Evolutionary conservation across 2,888 invertebrate species (phyloP).

Genomic region (Myathropa florea): DNA sequence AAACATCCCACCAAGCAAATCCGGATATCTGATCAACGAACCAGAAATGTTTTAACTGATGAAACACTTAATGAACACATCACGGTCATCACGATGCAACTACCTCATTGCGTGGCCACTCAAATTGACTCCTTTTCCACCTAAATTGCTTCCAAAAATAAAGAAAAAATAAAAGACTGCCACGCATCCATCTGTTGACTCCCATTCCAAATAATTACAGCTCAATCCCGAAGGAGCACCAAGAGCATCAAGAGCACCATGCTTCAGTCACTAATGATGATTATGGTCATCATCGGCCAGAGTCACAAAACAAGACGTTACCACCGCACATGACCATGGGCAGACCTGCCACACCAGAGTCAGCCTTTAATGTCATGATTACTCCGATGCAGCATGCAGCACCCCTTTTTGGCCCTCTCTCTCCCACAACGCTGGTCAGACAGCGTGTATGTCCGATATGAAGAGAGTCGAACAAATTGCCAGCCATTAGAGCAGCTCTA

Average conservation of each 20-base stretch:
- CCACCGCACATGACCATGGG: slow-evolving; percentile 47
- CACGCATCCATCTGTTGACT: slow-evolving; percentile 62
- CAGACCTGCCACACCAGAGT: slow-evolving; percentile 1
- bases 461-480: slow-evolving; percentile 60
- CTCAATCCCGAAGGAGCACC: slow-evolving; percentile 47
- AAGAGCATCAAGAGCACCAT: slow-evolving; percentile 1
- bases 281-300: slow-evolving; percentile 66
- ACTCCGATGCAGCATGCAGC: slow-evolving; percentile 32
- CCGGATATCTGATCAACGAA: neutral
- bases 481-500: slow-evolving; percentile 60
- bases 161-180: slow-evolving; percentile 1
- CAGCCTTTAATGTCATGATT: slow-evolving; percentile 59
- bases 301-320: slow-evolving; percentile 67
- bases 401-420: neutral
- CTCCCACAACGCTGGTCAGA: neutral
- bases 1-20: neutral
- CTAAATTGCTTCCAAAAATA: slow-evolving; percentile 34
- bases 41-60: neutral
- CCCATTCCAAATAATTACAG: slow-evolving; percentile 67
- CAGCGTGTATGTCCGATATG: slow-evolving; percentile 9
- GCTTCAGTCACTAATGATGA: slow-evolving; percentile 56
- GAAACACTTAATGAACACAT: neutral
- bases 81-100: slow-evolving; percentile 24
- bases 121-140: slow-evolving; percentile 47
- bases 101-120: slow-evolving; percentile 29